These are phyloP conservation scores for Chloroceryle amazona DNA, from an alignment of 2,797 vertebrate genomes.

Conservation along the genomic window DNA sequence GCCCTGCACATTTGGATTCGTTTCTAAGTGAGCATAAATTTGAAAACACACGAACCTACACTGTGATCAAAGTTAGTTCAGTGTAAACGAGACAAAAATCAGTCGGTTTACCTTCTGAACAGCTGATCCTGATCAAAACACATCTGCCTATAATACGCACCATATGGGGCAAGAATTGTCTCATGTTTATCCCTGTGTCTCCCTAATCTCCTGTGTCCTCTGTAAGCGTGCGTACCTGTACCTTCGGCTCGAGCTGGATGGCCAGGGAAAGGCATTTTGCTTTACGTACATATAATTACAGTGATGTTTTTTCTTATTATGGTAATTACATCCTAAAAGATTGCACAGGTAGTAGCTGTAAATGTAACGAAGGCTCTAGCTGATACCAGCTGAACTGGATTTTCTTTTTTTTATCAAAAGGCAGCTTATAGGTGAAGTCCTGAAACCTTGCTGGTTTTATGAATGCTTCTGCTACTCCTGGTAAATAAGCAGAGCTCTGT, in stretches of 20 bases:
- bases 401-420: conserved; percentile 22
- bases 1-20: background rate
- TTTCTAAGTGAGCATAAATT: background rate
- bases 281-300: background rate
- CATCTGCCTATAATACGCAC: background rate
- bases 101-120: background rate
- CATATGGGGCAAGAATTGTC: conserved; percentile 25
- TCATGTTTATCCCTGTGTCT: background rate
- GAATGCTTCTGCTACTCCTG: background rate
- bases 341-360: background rate
- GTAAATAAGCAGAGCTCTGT: background rate
- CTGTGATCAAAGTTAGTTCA: background rate
- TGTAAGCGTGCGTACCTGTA: background rate
- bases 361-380: conserved; percentile 1
- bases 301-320: background rate
- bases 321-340: background rate
- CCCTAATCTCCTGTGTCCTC: background rate
- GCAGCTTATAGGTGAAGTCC: background rate
- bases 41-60: background rate
- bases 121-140: conserved; percentile 20
- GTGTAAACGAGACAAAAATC: conserved; percentile 13
- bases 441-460: background rate
- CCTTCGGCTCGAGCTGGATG: background rate
- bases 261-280: background rate
- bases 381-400: background rate